Conservation (phyloP, 2,888 invertebrate species). For the Epinotia ramella region DNA sequence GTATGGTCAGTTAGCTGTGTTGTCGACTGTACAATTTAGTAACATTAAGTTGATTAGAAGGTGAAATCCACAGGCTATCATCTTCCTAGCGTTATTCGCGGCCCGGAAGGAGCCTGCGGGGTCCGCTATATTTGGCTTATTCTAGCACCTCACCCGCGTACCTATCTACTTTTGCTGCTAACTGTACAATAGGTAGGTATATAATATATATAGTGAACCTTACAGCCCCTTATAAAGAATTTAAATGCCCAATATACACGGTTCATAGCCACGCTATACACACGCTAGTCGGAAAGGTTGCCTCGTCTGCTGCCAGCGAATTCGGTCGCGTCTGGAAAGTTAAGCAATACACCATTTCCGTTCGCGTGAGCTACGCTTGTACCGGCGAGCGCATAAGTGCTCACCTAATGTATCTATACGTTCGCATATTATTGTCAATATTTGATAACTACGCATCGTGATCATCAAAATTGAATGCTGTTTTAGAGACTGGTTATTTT, state of each 20-base stretch:
- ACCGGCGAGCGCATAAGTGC: conserved; percentile 33
- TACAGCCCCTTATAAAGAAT: conserved; percentile 2
- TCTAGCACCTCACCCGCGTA: too few species aligned
- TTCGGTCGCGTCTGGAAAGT: conserved; percentile 47
- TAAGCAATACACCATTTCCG: conserved; percentile 62
- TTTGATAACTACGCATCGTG: background rate
- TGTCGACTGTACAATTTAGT: too few species aligned
- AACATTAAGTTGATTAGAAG: too few species aligned
- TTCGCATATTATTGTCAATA: background rate
- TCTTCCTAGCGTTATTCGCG: too few species aligned
- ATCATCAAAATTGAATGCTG: background rate
- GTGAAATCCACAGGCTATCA: too few species aligned
- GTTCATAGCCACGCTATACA: background rate
- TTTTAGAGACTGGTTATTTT: background rate
- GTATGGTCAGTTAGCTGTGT: too few species aligned
- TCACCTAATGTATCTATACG: background rate
- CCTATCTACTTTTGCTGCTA: background rate
- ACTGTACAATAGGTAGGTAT: background rate
- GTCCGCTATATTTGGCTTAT: too few species aligned
- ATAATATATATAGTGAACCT: background rate
- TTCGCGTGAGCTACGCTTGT: conserved; percentile 51
- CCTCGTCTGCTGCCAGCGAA: conserved; percentile 21
- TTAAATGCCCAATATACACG: conserved; percentile 4
- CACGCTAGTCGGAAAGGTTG: conserved; percentile 18
- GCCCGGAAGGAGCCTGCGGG: too few species aligned